Conservation (phyloP, 1,140 invertebrate genomes). For the Akabosia matsudoensis region DNA sequence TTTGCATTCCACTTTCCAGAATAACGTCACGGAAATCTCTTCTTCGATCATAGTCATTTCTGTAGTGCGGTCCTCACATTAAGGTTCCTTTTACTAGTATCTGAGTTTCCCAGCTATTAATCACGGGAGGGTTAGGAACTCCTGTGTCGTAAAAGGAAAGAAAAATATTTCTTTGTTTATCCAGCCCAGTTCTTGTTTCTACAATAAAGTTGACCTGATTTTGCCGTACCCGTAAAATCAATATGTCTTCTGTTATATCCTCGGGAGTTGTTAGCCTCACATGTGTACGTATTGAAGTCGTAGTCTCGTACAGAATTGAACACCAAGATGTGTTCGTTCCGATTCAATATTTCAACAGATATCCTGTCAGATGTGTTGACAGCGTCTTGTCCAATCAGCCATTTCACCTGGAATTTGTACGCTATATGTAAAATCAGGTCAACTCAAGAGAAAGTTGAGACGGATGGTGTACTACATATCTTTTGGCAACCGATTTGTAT, state of each 20-base stretch:
- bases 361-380: slow-evolving; percentile 60
- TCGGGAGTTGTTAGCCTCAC: slow-evolving; percentile 68
- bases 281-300: slow-evolving; percentile 75
- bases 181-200: no score
- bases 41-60: background rate
- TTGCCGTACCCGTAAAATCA: slow-evolving; percentile 56
- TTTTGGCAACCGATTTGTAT: background rate
- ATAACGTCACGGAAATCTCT: slow-evolving; percentile 31
- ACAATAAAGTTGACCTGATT: no score
- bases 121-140: slow-evolving; percentile 28
- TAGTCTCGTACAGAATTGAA: slow-evolving; percentile 64
- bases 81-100: slow-evolving; percentile 6
- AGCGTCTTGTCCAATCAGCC: slow-evolving; percentile 56
- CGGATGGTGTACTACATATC: background rate
- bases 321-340: slow-evolving; percentile 63
- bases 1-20: slow-evolving; percentile 43
- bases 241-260: slow-evolving; percentile 58
- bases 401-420: slow-evolving; percentile 52
- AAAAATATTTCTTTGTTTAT: background rate
- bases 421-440: background rate
- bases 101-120: slow-evolving; percentile 39
- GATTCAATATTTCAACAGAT: slow-evolving; percentile 55
- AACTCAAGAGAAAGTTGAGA: background rate
- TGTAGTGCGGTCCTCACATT: background rate
- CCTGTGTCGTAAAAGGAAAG: slow-evolving; percentile 8